Conservation (phyloP, 2,888 invertebrate genomes). For the Emmelina monodactyla region DNA sequence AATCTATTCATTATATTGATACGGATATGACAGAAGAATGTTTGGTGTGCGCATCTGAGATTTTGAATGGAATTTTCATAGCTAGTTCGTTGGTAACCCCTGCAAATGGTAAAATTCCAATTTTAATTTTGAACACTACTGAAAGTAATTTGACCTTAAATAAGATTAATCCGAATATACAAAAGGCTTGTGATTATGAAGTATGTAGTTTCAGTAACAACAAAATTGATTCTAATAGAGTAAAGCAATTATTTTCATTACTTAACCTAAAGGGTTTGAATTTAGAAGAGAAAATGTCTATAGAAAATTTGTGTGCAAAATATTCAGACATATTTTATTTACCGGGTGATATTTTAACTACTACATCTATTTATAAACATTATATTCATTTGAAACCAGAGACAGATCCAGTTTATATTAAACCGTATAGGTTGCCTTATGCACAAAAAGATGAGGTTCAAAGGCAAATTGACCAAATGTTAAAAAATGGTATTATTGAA, state of each 20-base stretch:
- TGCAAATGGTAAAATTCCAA: conserved; percentile 5
- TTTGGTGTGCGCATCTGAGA: conserved; percentile 5
- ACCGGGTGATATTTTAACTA: conserved; percentile 7
- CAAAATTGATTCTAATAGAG: conserved; percentile 3
- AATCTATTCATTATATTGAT: conserved; percentile 9
- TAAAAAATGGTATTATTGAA: conserved; percentile 7
- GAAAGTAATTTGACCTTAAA: conserved; percentile 1
- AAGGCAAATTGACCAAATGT: conserved; percentile 9
- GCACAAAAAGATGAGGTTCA: conserved; percentile 8
- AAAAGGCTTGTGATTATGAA: conserved; percentile 3
- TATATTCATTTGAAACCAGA: conserved; percentile 9
- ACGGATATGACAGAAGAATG: conserved; percentile 6
- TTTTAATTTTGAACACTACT: conserved; percentile 6
- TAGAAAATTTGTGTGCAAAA: conserved; percentile 9
- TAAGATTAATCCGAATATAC: conserved; percentile 1
- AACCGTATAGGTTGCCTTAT: conserved; percentile 9
- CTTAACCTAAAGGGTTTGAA: conserved; percentile 9
- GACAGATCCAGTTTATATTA: conserved; percentile 6
- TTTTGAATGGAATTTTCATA: conserved; percentile 7
- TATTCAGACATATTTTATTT: conserved; percentile 10
- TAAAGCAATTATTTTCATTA: conserved; percentile 6
- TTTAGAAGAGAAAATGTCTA: conserved; percentile 6
- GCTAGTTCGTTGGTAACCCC: conserved; percentile 6
- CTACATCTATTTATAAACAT: conserved; percentile 8
- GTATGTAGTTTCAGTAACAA: conserved; percentile 7